Base-by-base conservation (phyloP, 2,113 vertebrate genomes). In the Phrynosoma blainvillii region DNA sequence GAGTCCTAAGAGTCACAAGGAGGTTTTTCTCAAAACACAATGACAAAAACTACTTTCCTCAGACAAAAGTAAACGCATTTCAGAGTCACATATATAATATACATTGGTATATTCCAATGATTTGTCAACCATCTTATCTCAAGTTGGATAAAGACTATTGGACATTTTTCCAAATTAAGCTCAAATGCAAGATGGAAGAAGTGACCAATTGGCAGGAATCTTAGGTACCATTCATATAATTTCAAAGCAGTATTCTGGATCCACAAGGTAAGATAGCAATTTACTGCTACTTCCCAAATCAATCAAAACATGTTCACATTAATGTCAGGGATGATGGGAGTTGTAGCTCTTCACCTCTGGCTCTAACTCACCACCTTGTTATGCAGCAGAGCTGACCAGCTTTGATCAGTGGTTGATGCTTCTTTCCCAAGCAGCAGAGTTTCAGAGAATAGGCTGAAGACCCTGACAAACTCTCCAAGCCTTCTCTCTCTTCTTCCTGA, bases 231-330 rank as follows among this genome's bases (percentile, higher is more conserved):
- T 82, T 23, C 30, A 84, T 4, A 13, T 40, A 27, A 79, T 59
- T 73, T 80, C 68, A 71, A 23, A 81, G 21, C 54, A 79, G 32
- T 79, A 40, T 70, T 21, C n/a, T 54, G 21, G 25, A n/a, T 16
- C 47, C 71, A 79, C 84, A 79, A 30, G 40, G 32, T 71, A n/a
- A 59, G 47, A 83, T 0, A 78, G 4, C 25, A 81, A 70, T 5
- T 21, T 52, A 54, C 36, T 66, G 83, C 68, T n/a, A 79, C 16
- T 84, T 88, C 62, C 73, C 74, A 77, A 79, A 84, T 78, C 30
- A 77, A 30, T 14, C 52, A 81, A 47, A 42, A 5, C 2, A 59
- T 70, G 4, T 27, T 25, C 25, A 27, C 23, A 70, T 27, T n/a
- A n/a, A n/a, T n/a, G n/a, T n/a, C n/a, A n/a, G n/a, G n/a, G n/a